These are phyloP conservation scores for Xyliphius kryptos DNA, from an alignment of 2,113 vertebrate genomes.

Conservation along the genomic window DNA sequence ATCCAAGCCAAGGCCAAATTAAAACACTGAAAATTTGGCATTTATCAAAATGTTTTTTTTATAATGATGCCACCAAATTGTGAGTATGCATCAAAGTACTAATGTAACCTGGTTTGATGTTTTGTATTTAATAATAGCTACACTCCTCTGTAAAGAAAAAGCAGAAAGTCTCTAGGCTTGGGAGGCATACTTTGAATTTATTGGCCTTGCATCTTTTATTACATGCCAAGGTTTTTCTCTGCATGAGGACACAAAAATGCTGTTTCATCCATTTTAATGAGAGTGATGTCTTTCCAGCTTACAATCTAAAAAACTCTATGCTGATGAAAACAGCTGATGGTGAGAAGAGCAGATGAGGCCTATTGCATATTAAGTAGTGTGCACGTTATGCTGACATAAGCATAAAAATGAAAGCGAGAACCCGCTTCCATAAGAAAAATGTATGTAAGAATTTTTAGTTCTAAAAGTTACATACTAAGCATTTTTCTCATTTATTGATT, in stretches of 20 bases:
- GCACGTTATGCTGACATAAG: slow-evolving; percentile 22
- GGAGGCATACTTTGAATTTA: neutral
- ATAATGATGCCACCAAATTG: too few relatives aligned
- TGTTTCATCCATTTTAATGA: slow-evolving; percentile 11
- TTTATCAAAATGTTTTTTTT: too few relatives aligned
- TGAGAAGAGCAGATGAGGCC: neutral
- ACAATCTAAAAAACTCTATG: slow-evolving; percentile 7
- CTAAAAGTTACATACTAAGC: neutral
- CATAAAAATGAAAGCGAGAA: neutral
- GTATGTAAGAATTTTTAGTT: neutral
- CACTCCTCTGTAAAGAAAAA: neutral
- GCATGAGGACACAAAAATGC: slow-evolving; percentile 12
- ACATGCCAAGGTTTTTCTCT: neutral
- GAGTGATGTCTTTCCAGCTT: neutral
- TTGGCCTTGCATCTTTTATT: slow-evolving; percentile 1
- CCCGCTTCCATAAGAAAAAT: neutral
- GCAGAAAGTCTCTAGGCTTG: neutral
- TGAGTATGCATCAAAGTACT: too few relatives aligned
- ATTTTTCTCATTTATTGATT: neutral
- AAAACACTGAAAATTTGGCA: too few relatives aligned
- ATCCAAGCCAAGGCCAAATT: too few relatives aligned
- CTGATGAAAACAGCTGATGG: slow-evolving; percentile 12
- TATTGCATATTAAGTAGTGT: slow-evolving; percentile 10
- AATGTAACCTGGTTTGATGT: too few relatives aligned
- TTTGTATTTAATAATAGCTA: too few relatives aligned